Base-by-base conservation (phyloP, 2,113 vertebrate genomes). In the Nothobranchius kuhntae region DNA sequence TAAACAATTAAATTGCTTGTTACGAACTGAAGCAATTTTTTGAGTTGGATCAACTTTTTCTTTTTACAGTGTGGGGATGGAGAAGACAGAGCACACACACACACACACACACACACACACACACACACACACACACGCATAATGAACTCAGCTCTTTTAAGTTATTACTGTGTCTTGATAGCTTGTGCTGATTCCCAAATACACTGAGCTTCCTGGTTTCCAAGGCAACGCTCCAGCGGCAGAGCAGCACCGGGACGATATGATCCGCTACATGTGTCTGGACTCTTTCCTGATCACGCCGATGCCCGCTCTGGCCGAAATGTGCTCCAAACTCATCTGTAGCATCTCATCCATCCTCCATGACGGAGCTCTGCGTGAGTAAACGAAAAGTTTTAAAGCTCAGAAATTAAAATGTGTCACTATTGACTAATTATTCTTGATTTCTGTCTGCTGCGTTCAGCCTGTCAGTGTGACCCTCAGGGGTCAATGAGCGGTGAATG, bases 401-500 rank as follows among this genome's bases (percentile, higher is more conserved):
- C 9, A 5, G 2, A 36, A 36, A 14, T 15, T 3, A 2, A 36
- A 6, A 14, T 10, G 6, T 11, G 48, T 51, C 3, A 1, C 11
- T 21, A 21, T n/a, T 50, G 46, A 50, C 13, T 7, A n/a, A 21
- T 2, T 45, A 8, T 2, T n/a, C 4, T 35, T 4, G 7, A 30
- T 1, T 40, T 48, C 6, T 17, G 9, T 70, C 1, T 40, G 1
- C 38, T 65, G 13, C 50, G 0, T 76, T 3, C 82, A 97, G 95
- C 91, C 30, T 96, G 95, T 81, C 87, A 94, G 66, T 96, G 95
- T 57, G 90, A 95, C 78, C 94, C 87, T 0, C 93, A 96, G 84
- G 94, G 95, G 47, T 97, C 95, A 26, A 84, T 93, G 81, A 96
- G 91, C 67, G 89, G 92, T 0, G 92, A 95, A 68, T 96, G 95